Evolutionary conservation across 2,888 invertebrate genomes (phyloP), one percentile per base, ranked within the genome.

Genomic region (Trypoxylon attenuatum): DNA sequence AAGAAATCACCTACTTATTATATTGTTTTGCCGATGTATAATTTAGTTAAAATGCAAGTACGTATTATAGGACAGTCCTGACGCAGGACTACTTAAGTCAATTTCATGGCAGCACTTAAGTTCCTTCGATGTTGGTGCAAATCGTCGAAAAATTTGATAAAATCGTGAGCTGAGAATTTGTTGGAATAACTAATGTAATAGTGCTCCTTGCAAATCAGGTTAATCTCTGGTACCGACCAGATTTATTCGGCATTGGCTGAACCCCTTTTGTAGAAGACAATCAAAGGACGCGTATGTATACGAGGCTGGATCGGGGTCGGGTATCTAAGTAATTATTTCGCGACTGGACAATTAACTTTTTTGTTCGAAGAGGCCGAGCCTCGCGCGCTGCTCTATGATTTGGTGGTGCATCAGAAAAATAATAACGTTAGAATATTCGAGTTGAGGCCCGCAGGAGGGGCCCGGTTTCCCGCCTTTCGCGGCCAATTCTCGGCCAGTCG

Each of bases 281-380:
- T 51, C 38, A 38, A 55, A 60, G 46, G 33, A 42, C 41, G 41
- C 22, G n/a, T n/a, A n/a, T n/a, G n/a, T n/a, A n/a, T n/a, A n/a
- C n/a, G n/a, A n/a, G 47, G 29, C 27, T 13, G n/a, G 33, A 33
- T 33, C 33, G 33, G 33, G 13, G 33, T 13, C n/a, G 38, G 38
- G 27, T 15, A 38, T 33, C 61, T 69, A 77, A 82, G 82, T 84
- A 85, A 84, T 84, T 83, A 84, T 83, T 83, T 75, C 79, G 77
- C 79, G 73, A 77, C 81, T 76, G 77, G 81, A 82, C 82, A 81
- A 84, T 84, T 84, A 84, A 84, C 84, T 84, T 84, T 84, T 83
- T 84, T 73, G 69, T 58, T 59, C 33, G 33, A 13, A 8, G 33
- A 33, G 61, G 54, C 57, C 59, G 58, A n/a, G 68, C 38, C 65